Percentiles rank a stretch among this genome's conserved stretches.
phyloP scores from a whole-genome alignment of 2,797 vertebrate genomes.

The Myotis daubentonii region DNA sequence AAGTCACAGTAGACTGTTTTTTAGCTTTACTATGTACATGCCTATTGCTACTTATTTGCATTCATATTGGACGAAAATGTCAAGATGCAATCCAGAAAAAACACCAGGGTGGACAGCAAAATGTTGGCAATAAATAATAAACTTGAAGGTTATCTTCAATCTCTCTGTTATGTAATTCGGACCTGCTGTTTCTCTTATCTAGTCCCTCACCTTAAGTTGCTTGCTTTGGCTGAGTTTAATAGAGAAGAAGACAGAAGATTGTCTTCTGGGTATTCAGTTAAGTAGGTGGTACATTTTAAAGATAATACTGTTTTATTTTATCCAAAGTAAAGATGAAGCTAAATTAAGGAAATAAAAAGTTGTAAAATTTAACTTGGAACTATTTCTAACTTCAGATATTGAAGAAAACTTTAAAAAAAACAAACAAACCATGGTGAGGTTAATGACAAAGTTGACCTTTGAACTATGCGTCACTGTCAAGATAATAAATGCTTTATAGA shows the following conservation, averaged over 20 bases:
- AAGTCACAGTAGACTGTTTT: background rate
- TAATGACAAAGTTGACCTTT: background rate
- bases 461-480: background rate
- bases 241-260: background rate
- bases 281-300: constrained; percentile 21
- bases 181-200: background rate
- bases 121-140: constrained; percentile 19
- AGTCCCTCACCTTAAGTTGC: background rate
- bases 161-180: background rate
- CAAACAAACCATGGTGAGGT: background rate
- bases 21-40: background rate
- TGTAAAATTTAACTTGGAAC: background rate
- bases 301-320: background rate
- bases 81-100: background rate
- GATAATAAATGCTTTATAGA: background rate
- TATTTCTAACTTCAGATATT: constrained; percentile 47
- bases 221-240: background rate
- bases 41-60: background rate
- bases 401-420: background rate
- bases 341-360: constrained; percentile 30
- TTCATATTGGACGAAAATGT: background rate
- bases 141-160: background rate
- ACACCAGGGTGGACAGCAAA: background rate
- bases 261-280: constrained; percentile 14
- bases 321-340: constrained; percentile 30